Evolutionary conservation across 2,113 vertebrate species (phyloP).

Genomic region (Chaenogobius annularis): DNA sequence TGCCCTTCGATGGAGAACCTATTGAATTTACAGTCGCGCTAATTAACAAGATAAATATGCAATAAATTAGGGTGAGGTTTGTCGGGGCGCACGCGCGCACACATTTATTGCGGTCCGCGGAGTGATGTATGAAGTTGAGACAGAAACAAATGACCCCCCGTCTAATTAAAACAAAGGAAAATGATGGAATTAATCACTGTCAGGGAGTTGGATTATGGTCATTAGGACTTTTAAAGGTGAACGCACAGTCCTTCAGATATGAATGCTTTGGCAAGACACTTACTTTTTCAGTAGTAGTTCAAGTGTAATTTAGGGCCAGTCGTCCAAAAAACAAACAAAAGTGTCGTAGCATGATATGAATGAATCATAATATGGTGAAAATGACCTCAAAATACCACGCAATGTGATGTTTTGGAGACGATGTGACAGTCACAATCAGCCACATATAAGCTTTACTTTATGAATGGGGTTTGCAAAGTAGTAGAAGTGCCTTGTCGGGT

Average conservation of each 20-base stretch:
- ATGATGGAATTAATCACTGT: constrained; percentile 84
- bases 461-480: too few species aligned
- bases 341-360: too few species aligned
- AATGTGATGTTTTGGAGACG: too few species aligned
- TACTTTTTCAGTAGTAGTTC: not conserved
- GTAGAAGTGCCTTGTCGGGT: too few species aligned
- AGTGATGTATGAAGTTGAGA: constrained; percentile 59
- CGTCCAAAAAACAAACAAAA: too few species aligned
- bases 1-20: constrained; percentile 43
- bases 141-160: constrained; percentile 77
- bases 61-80: constrained; percentile 41
- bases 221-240: constrained; percentile 70
- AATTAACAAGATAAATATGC: constrained; percentile 67
- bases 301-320: not conserved
- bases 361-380: too few species aligned
- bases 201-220: constrained; percentile 75
- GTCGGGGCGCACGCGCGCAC: constrained; percentile 2
- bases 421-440: too few species aligned
- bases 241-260: constrained; percentile 43
- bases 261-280: constrained; percentile 8
- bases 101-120: constrained; percentile 24
- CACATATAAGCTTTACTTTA: too few species aligned
- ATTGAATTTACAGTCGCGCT: constrained; percentile 38
- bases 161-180: constrained; percentile 83
- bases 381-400: too few species aligned